These are phyloP conservation scores for Mya arenaria DNA, from an alignment of 1,140 invertebrate genomes.

Conservation along the genomic window DNA sequence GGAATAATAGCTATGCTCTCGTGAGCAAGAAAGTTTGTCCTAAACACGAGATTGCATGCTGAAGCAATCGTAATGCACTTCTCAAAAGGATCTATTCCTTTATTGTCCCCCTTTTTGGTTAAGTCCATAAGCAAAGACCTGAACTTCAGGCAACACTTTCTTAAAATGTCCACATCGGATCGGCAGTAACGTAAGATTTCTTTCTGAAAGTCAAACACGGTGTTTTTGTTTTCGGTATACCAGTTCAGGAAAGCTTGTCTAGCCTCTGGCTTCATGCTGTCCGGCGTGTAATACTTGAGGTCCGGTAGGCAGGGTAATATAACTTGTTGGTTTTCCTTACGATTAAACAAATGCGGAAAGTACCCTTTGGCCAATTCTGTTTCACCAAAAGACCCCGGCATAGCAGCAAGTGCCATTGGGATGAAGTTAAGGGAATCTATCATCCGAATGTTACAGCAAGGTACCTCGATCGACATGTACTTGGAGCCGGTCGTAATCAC, in stretches of 20 bases:
- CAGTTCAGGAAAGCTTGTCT: not conserved
- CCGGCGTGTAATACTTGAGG: conserved; percentile 1
- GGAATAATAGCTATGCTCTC: not conserved
- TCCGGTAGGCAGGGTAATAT: not conserved
- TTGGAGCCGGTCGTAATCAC: conserved; percentile 10
- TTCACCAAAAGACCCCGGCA: conserved; percentile 29
- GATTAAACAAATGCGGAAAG: conserved; percentile 30
- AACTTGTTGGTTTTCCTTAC: not conserved
- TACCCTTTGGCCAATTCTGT: conserved; percentile 26
- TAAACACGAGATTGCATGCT: not conserved
- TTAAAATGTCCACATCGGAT: conserved; percentile 50
- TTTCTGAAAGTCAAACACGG: not conserved
- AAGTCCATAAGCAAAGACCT: not conserved
- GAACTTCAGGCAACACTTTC: not conserved
- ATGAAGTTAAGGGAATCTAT: conserved; percentile 41
- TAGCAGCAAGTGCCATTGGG: conserved; percentile 9
- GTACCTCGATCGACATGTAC: conserved; percentile 8
- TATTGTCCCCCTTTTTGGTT: not conserved
- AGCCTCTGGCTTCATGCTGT: conserved; percentile 20
- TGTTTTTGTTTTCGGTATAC: not conserved
- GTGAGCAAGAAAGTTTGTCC: not conserved
- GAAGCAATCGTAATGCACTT: not conserved
- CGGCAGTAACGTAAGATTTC: not conserved
- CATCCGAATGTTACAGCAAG: not conserved
- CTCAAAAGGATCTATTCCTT: not conserved